A percentile compares a stretch with the other conserved stretches of the same genome.
Conservation (phyloP, 1,140 invertebrate species). For the Papilio aristodemus region DNA sequence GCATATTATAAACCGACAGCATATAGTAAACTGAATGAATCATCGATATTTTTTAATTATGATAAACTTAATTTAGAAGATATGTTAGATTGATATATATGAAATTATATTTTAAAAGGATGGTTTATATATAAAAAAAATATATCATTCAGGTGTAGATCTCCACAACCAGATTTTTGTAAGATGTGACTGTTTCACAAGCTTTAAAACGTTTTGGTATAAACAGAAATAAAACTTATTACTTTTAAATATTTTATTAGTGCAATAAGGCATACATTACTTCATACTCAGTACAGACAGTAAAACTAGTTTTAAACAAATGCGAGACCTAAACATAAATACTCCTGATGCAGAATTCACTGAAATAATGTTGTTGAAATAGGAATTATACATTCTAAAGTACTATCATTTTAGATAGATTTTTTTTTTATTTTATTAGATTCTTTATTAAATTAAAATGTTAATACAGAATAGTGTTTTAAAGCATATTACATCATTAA, state of each 20-base stretch:
- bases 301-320: constrained; percentile 37
- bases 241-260: constrained; percentile 64
- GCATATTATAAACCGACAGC: too few species aligned
- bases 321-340: constrained; percentile 20
- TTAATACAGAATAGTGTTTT: constrained; percentile 18
- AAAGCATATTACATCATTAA: constrained; percentile 17
- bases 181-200: too few species aligned
- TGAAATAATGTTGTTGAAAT: neutral
- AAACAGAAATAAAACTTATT: constrained; percentile 39
- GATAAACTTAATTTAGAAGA: too few species aligned
- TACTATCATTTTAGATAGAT: neutral
- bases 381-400: neutral
- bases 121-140: too few species aligned
- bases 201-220: too few species aligned
- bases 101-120: too few species aligned
- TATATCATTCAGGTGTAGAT: too few species aligned
- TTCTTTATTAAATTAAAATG: constrained; percentile 10
- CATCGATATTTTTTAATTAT: too few species aligned
- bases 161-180: too few species aligned
- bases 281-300: constrained; percentile 35
- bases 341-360: neutral
- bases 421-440: neutral
- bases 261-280: constrained; percentile 58
- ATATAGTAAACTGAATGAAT: too few species aligned
- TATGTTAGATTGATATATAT: too few species aligned